Percentiles rank a stretch among this genome's conserved stretches.
Evolutionary conservation across 2,113 vertebrate species (phyloP).

Genomic region (Thamnophis sirtalis): DNA sequence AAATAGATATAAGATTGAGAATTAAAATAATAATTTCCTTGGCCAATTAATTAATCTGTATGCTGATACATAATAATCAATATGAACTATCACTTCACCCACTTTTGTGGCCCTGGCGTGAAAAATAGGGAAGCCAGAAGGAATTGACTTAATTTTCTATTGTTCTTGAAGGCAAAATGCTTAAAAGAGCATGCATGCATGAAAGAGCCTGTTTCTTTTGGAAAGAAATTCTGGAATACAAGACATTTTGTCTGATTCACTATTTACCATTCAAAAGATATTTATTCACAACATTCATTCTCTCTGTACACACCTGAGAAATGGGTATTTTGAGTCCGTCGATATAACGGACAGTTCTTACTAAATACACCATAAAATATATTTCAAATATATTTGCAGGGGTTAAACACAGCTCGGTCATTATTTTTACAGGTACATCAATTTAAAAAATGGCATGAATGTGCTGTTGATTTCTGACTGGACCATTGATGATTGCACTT

Average conservation of each 20-base stretch:
- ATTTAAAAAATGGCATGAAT: constrained; percentile 85
- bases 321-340: neutral
- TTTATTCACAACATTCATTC: neutral
- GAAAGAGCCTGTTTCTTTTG: neutral
- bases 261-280: neutral
- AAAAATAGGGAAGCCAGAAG: neutral
- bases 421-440: constrained; percentile 77
- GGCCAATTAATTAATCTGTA: neutral
- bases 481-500: constrained; percentile 65
- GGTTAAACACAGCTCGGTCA: neutral
- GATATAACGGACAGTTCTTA: neutral
- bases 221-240: neutral
- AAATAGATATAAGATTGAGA: neutral
- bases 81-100: neutral
- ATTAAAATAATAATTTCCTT: neutral
- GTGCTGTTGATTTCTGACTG: constrained; percentile 92
- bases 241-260: neutral
- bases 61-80: neutral
- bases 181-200: neutral
- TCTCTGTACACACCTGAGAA: neutral
- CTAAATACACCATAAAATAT: neutral
- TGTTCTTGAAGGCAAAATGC: neutral
- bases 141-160: neutral
- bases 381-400: neutral
- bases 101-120: neutral